Percentiles rank a stretch among this genome's conserved stretches.
phyloP scores from a whole-genome alignment of 2,888 invertebrate species.

The Branchipolynoe longqiensis region DNA sequence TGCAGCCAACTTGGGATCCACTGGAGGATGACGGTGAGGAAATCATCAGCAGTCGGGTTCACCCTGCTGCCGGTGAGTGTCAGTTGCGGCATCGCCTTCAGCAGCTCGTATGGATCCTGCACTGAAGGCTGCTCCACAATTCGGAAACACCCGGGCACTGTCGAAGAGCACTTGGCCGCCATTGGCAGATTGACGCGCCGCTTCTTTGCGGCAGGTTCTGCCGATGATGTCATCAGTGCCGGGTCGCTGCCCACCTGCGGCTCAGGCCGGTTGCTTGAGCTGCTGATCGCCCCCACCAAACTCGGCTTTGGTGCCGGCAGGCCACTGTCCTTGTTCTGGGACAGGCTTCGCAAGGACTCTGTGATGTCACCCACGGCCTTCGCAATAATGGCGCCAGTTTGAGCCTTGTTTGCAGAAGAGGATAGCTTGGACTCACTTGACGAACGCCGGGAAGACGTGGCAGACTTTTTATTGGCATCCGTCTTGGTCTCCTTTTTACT shows the following conservation, averaged over 20 bases:
- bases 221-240: not conserved
- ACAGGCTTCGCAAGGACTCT: not conserved
- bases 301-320: no score
- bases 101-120: slow-evolving; percentile 31
- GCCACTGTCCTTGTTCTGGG: no score
- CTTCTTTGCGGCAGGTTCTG: not conserved
- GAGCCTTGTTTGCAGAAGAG: no score
- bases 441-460: not conserved
- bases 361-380: slow-evolving; percentile 20
- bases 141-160: not conserved
- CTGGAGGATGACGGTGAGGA: slow-evolving; percentile 12
- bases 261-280: no score
- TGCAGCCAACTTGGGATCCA: slow-evolving; percentile 24
- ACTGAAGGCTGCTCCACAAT: not conserved
- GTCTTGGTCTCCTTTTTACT: not conserved
- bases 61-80: not conserved
- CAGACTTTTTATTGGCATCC: no score
- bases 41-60: not conserved
- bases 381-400: not conserved
- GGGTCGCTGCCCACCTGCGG: no score
- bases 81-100: slow-evolving; percentile 10
- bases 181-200: not conserved
- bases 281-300: no score
- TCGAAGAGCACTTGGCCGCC: slow-evolving; percentile 3
- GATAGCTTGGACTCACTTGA: not conserved